Base-by-base conservation (phyloP, 2,888 invertebrate genomes). In the Euplexia lucipara region DNA sequence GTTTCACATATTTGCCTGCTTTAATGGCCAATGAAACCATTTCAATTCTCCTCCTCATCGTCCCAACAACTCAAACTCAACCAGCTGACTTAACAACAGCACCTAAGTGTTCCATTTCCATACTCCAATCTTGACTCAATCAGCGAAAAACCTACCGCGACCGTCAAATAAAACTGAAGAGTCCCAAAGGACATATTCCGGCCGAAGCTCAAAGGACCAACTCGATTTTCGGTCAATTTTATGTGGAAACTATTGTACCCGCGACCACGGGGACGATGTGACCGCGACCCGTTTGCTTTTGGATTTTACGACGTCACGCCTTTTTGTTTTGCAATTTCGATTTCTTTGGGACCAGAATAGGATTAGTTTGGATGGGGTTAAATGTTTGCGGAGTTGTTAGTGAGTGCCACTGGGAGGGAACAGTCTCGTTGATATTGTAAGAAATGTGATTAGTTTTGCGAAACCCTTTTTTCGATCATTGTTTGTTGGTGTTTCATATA, bases 51-150 rank as follows among this genome's bases (percentile, higher is more conserved):
- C 14, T 32, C 34, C 34, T 49, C 45, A 39, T 65, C 47, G 20
- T 6, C 37, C 35, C 37, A 59, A 69, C 58, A 34, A 64, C 51
- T 32, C 18, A 41, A 41, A 48, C 53, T 34, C 57, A 65, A 68
- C 44, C 35, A 42, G 65, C 66, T 67, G 49, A 74, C 47, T 49
- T 54, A 45, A 69, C 75, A 75, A 75, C 45, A 69, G 45, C 58
- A 71, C 59, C 39, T 62, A 64, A 67, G 65, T 41, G 41, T 47
- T 41, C 53, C 53, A 79, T 80, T 73, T 70, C 78, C 78, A 78
- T 80, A 75, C 64, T 70, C 58, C 75, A 79, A 79, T 79, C 72
- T 79, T 72, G 75, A 67, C 78, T 51, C 80, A 78, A 80, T 80
- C 79, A 80, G 78, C 80, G 67, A 73, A 75, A 79, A 80, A 53